These are phyloP conservation scores for Trogon surrucura DNA, from an alignment of 2,113 vertebrate species.

Conservation along the genomic window DNA sequence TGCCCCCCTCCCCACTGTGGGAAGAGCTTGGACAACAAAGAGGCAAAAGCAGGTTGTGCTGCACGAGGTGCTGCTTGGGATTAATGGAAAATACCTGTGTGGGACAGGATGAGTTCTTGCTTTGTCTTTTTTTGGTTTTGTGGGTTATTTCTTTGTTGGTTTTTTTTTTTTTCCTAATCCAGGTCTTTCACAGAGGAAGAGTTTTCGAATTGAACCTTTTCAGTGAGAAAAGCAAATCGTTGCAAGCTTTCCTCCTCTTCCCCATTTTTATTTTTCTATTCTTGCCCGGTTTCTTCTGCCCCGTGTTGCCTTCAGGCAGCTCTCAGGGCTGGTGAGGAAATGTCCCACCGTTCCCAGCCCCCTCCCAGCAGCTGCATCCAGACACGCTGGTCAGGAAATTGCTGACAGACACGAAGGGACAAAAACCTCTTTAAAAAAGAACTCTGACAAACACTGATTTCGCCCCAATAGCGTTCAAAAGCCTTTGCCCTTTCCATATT, in stretches of 20 bases:
- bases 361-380: neutral
- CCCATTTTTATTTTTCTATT: accelerated
- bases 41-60: neutral
- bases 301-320: accelerated
- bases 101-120: neutral
- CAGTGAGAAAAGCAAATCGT: neutral
- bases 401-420: neutral
- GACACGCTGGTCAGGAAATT: neutral
- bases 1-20: neutral
- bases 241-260: neutral
- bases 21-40: neutral
- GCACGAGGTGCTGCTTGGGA: neutral
- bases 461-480: neutral
- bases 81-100: neutral
- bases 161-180: neutral
- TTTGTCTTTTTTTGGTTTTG: neutral
- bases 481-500: conserved; percentile 15
- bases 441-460: neutral
- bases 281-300: neutral
- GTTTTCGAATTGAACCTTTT: neutral
- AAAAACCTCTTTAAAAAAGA: neutral
- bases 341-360: neutral
- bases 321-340: neutral
- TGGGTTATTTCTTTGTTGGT: neutral
- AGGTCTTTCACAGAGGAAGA: neutral